A percentile compares a stretch with the other conserved stretches of the same genome.
phyloP scores from a whole-genome alignment of 2,888 invertebrate genomes.

The Yponomeuta malinellus region DNA sequence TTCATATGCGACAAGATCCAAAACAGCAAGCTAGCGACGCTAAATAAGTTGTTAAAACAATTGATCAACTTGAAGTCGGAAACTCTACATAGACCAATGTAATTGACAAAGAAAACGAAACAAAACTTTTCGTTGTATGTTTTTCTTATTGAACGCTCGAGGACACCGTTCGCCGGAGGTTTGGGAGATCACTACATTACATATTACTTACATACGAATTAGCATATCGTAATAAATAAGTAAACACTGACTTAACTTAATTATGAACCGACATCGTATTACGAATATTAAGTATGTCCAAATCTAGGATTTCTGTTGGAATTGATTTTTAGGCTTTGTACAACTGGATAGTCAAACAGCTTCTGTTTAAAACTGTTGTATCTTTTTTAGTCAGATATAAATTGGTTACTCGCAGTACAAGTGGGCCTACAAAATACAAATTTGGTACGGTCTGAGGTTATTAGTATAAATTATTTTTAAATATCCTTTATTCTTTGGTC shows the following conservation, averaged over 20 bases:
- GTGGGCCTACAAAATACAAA: slow-evolving; percentile 60
- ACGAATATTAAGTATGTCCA: slow-evolving; percentile 43
- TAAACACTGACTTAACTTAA: slow-evolving; percentile 75
- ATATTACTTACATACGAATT: slow-evolving; percentile 69
- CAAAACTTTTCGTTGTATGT: slow-evolving; percentile 68
- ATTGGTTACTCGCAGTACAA: slow-evolving; percentile 39
- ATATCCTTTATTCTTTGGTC: slow-evolving; percentile 71
- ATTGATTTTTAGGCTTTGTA: slow-evolving; percentile 21
- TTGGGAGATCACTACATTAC: slow-evolving; percentile 73
- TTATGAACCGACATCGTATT: slow-evolving; percentile 59
- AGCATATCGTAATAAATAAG: slow-evolving; percentile 72
- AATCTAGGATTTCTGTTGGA: slow-evolving; percentile 35
- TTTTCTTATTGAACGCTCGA: slow-evolving; percentile 34
- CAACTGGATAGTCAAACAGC: slow-evolving; percentile 22
- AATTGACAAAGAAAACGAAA: slow-evolving; percentile 49
- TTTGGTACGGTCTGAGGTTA: slow-evolving; percentile 74
- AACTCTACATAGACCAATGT: slow-evolving; percentile 22
- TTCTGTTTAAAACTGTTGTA: slow-evolving; percentile 13
- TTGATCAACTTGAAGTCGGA: slow-evolving; percentile 32
- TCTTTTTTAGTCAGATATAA: slow-evolving; percentile 20
- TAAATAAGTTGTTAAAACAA: slow-evolving; percentile 34
- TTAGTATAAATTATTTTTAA: slow-evolving; percentile 59
- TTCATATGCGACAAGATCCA: slow-evolving; percentile 22
- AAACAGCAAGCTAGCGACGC: slow-evolving; percentile 32
- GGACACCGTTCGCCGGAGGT: slow-evolving; percentile 65